Evolutionary conservation across 2,797 vertebrate species (phyloP), one percentile per base, ranked within the genome.

Genomic region (Heteromormyrus szaboi): DNA sequence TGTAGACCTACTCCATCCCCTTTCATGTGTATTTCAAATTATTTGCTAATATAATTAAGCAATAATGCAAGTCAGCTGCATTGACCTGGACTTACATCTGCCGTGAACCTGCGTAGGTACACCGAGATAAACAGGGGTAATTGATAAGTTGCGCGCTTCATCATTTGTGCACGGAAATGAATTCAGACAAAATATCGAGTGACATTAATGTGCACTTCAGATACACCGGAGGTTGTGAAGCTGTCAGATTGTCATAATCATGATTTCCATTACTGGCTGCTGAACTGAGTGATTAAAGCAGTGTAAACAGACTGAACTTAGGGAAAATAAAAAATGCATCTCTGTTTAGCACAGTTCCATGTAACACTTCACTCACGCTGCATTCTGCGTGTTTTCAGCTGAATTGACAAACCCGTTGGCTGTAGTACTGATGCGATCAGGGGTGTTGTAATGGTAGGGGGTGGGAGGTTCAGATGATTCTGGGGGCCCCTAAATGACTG

Each of bases 71-170:
- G 83, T 90, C 92, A 17, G 90, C 29, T 85, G 87, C 92, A 93
- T 62, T 54, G 9, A 12, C 25, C 68, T 88, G 90, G 93, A 93
- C 93, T 93, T 92, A 91, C 90, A n/a, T 90, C 0, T 91, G 91
- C 91, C 65, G 17, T 48, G 41, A 41, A 8, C 93, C 90, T n/a
- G 90, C 88, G 91, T 93, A 94, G 95, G 94, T 94, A 93, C 94
- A 94, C 90, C 88, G 44, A 90, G 72, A 84, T 3, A 25, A 91
- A 92, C 89, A 89, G 89, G 90, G 33, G 56, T 89, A 90, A 93
- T 93, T 93, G 93, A 95, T 94, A 94, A 89, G 90, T 85, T 68
- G 89, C 29, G 2, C 1, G 2, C 91, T 5, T 37, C 87, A 92
- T 76, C 89, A 89, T 93, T 91, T 92, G 90, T 92, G 91, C 19